Evolutionary conservation across 2,797 vertebrate species (phyloP).

Genomic region (Oreortyx pictus): DNA sequence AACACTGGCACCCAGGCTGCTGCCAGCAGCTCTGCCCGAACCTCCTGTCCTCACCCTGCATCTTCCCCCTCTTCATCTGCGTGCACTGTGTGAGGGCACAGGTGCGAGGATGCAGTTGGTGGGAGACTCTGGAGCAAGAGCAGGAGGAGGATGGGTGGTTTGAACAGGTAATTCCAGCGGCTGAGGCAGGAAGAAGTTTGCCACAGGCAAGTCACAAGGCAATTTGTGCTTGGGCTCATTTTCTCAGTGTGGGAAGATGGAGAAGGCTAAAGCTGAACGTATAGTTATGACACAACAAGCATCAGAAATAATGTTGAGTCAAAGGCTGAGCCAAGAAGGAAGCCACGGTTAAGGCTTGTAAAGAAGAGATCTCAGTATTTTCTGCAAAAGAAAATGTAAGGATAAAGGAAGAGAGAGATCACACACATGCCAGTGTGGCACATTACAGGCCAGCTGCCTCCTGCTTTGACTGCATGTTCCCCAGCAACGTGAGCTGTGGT

Average conservation of each 20-base stretch:
- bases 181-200: background rate
- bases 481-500: background rate
- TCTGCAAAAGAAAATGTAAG: background rate
- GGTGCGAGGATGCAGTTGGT: background rate
- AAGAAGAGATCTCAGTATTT: background rate
- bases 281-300: background rate
- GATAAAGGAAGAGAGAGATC: background rate
- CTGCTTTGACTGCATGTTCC: background rate
- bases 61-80: background rate
- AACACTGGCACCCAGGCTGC: accelerated
- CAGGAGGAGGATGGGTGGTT: background rate
- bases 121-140: constrained; percentile 29
- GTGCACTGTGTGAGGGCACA: accelerated
- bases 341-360: background rate
- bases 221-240: background rate
- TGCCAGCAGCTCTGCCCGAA: background rate
- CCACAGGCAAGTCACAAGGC: constrained; percentile 20
- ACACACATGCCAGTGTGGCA: background rate
- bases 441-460: background rate
- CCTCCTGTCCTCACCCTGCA: background rate
- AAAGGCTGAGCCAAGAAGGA: constrained; percentile 14
- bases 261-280: background rate
- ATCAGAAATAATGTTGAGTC: background rate
- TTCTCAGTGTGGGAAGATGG: background rate
- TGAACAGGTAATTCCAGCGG: background rate